Conservation (phyloP, 92 coral and sea anemone species). For the Phenganax stokvisi region DNA sequence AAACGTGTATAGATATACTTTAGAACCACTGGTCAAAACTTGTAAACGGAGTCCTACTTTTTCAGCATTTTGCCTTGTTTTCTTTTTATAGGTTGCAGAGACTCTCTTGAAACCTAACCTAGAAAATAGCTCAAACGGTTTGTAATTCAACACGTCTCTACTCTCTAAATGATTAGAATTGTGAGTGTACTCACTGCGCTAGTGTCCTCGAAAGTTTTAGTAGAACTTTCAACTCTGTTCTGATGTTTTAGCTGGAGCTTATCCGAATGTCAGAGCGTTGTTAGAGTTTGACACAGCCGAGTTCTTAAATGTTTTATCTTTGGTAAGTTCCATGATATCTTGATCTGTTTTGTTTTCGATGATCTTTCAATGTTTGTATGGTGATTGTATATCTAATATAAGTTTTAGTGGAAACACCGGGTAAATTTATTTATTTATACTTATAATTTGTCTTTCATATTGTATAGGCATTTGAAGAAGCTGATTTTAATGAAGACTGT, state of each 20-base stretch:
- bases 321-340: conserved; percentile 53
- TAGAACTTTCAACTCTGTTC: background rate
- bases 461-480: conserved; percentile 82
- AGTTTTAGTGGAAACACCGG: conserved; percentile 6
- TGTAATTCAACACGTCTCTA: background rate
- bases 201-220: background rate
- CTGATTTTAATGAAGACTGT: conserved; percentile 82
- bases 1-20: background rate
- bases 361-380: background rate
- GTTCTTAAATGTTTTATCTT: conserved; percentile 81
- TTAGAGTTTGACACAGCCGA: conserved; percentile 83
- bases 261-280: conserved; percentile 67
- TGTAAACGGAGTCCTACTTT: background rate
- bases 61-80: background rate
- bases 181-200: background rate
- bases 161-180: no score
- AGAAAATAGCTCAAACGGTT: conserved; percentile 10
- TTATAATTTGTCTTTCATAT: conserved; percentile 12
- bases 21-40: background rate
- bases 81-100: conserved; percentile 9
- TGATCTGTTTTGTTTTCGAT: background rate
- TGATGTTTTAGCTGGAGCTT: conserved; percentile 53
- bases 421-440: background rate
- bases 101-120: background rate
- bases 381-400: conserved; percentile 63